phyloP scores from a whole-genome alignment of 2,797 vertebrate genomes.

The Catamblyrhynchus diadema region DNA sequence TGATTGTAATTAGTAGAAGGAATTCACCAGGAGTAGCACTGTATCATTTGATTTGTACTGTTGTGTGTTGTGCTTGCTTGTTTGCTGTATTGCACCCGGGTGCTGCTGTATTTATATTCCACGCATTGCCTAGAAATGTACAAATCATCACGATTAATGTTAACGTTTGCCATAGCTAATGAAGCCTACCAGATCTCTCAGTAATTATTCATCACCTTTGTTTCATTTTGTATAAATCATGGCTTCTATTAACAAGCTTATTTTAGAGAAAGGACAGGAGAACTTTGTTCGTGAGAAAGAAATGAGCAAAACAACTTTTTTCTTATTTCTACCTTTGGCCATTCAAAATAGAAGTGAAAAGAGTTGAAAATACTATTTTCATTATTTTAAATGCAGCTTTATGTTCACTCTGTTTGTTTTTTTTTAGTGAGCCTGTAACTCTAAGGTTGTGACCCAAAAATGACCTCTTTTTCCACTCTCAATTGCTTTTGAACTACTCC shows the following conservation, averaged over 20 bases:
- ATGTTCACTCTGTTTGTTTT: conserved; percentile 35
- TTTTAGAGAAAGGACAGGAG: background rate
- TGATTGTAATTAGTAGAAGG: background rate
- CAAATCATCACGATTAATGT: background rate
- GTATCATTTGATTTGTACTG: background rate
- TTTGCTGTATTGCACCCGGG: background rate
- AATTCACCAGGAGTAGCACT: background rate
- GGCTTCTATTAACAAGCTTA: background rate
- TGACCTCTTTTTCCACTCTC: conserved; percentile 55
- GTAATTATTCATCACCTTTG: conserved; percentile 33
- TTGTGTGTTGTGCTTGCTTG: background rate
- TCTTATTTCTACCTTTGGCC: background rate
- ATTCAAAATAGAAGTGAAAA: conserved; percentile 14
- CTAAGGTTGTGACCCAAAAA: conserved; percentile 58
- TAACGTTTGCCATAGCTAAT: background rate
- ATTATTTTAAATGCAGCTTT: conserved; percentile 45
- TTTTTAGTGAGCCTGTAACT: conserved; percentile 59
- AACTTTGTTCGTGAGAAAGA: background rate
- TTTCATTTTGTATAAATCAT: background rate
- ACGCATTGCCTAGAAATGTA: background rate
- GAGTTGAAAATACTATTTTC: conserved; percentile 37
- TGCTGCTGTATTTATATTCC: background rate
- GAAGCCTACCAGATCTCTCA: background rate
- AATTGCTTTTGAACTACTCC: conserved; percentile 67
- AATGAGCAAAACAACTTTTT: background rate